Percentiles rank a stretch among this genome's conserved stretches.
phyloP scores from a whole-genome alignment of 2,113 vertebrate genomes.

The Colius striatus region DNA sequence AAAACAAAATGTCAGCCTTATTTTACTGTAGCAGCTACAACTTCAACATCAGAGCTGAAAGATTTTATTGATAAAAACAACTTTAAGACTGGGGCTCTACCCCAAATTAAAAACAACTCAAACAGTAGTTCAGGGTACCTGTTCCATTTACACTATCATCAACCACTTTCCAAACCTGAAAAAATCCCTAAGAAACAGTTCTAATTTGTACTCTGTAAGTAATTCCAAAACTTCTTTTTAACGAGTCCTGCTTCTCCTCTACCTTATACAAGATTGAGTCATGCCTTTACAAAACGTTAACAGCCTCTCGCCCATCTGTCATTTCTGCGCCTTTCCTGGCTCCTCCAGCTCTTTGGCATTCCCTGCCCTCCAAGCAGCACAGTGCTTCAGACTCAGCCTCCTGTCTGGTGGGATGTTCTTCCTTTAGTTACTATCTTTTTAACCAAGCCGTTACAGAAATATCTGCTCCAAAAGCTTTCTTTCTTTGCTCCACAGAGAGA shows the following conservation, averaged over 20 bases:
- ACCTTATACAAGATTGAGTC: neutral
- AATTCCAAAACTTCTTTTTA: neutral
- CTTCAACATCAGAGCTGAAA: neutral
- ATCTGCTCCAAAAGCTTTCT: neutral
- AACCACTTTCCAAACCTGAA: neutral
- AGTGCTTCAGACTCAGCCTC: neutral
- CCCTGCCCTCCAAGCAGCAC: fast-evolving
- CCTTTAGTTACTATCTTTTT: neutral
- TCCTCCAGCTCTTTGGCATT: neutral
- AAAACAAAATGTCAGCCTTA: neutral
- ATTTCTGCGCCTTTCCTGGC: neutral
- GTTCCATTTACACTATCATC: neutral
- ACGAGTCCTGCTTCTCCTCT: neutral
- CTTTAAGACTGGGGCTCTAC: neutral
- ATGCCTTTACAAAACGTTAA: fast-evolving
- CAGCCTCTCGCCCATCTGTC: neutral
- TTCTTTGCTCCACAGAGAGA: neutral
- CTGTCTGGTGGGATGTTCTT: neutral
- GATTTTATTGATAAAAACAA: neutral
- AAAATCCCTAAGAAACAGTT: neutral
- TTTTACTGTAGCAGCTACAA: neutral
- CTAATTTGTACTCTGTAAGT: neutral
- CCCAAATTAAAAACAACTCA: neutral
- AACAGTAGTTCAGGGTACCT: neutral
- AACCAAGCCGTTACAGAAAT: fast-evolving